These are phyloP conservation scores for Antennarius striatus DNA, from an alignment of 2,113 vertebrate species.

Conservation along the genomic window DNA sequence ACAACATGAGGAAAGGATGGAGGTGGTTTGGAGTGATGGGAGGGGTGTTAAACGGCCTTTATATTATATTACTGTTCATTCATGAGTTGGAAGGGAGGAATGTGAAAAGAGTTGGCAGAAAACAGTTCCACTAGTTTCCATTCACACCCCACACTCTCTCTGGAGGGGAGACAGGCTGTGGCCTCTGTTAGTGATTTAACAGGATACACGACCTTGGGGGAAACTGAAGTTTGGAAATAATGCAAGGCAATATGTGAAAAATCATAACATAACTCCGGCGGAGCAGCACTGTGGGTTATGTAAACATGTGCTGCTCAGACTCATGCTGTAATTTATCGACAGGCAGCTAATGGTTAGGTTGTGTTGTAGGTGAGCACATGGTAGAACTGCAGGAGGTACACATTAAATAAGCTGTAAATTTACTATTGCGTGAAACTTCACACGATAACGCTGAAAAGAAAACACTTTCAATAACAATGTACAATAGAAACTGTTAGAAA, in stretches of 20 bases:
- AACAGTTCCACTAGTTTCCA: conserved; percentile 30
- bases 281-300: conserved; percentile 42
- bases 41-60: conserved; percentile 41
- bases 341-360: conserved; percentile 4
- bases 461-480: not conserved
- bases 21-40: conserved; percentile 20
- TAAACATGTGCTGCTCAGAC: conserved; percentile 49
- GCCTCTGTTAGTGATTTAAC: conserved; percentile 67
- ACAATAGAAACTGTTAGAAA: conserved; percentile 1
- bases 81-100: conserved; percentile 38
- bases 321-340: conserved; percentile 40
- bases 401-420: conserved; percentile 1
- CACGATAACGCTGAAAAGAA: no score
- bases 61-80: conserved; percentile 66
- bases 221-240: conserved; percentile 60
- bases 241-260: conserved; percentile 56
- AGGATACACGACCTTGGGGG: conserved; percentile 58
- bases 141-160: conserved; percentile 26
- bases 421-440: not conserved
- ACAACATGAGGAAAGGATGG: not conserved
- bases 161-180: conserved; percentile 34
- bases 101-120: conserved; percentile 49
- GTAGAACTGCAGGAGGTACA: conserved; percentile 11
- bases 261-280: conserved; percentile 47
- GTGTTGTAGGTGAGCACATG: conserved; percentile 21